These are phyloP conservation scores for Magallana nippona DNA, from an alignment of 2,888 invertebrate species.

Conservation along the genomic window DNA sequence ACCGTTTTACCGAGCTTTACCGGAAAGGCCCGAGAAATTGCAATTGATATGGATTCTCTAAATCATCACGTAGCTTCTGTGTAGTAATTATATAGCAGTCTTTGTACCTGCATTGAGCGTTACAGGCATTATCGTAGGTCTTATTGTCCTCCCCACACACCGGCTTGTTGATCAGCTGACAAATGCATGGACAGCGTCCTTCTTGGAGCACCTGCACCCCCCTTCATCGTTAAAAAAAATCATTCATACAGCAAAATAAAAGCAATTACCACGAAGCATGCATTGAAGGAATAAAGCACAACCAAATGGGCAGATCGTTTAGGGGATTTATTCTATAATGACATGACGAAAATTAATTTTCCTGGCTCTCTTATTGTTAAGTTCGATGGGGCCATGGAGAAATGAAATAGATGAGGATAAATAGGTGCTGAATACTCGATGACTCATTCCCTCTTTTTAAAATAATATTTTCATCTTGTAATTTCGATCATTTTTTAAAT, in stretches of 20 bases:
- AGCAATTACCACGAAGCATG: neutral
- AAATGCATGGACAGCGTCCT: neutral
- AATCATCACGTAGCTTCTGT: too few species aligned
- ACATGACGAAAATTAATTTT: conserved; percentile 19
- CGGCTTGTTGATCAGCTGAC: neutral
- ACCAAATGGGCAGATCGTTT: neutral
- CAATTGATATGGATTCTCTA: too few species aligned
- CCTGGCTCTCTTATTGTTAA: neutral
- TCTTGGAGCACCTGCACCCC: neutral
- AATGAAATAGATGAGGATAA: neutral
- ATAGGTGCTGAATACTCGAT: neutral
- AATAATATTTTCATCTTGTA: neutral
- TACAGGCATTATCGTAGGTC: too few species aligned
- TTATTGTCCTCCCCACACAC: too few species aligned
- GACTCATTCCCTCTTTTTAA: neutral
- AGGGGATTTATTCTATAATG: neutral
- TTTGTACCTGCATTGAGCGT: too few species aligned
- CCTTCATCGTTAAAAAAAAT: neutral
- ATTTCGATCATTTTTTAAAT: neutral
- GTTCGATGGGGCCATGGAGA: neutral
- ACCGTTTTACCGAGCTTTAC: too few species aligned
- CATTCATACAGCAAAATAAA: neutral
- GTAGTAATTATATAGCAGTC: too few species aligned
- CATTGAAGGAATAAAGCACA: neutral
- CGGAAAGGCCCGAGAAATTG: too few species aligned